These are phyloP conservation scores for Neocrepidodera transversa DNA, from an alignment of 2,888 invertebrate species.

Conservation along the genomic window DNA sequence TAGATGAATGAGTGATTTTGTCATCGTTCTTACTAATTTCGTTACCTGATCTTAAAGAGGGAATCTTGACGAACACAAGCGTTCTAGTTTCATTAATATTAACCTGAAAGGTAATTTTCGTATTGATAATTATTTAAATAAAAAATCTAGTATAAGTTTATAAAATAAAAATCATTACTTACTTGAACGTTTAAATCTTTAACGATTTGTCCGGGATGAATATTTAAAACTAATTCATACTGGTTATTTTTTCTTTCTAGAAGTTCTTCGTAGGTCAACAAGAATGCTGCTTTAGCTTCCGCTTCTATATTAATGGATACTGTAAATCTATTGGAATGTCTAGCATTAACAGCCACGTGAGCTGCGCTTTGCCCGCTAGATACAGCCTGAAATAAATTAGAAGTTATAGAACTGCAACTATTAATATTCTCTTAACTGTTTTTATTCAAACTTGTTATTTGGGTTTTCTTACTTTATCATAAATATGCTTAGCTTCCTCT, in stretches of 20 bases:
- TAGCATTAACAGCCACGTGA: constrained; percentile 67
- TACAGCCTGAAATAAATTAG: constrained; percentile 24
- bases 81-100: constrained; percentile 68
- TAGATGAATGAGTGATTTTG: constrained; percentile 17
- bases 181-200: constrained; percentile 61
- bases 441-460: no score
- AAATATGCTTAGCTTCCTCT: constrained; percentile 66
- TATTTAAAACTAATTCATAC: constrained; percentile 73
- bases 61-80: constrained; percentile 56
- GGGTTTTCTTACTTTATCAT: constrained; percentile 44
- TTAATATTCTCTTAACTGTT: no score
- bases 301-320: constrained; percentile 71
- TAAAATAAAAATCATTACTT: constrained; percentile 51
- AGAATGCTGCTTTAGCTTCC: constrained; percentile 67
- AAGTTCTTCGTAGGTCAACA: constrained; percentile 74
- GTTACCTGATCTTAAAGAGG: constrained; percentile 30
- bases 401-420: no score
- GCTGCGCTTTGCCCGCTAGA: constrained; percentile 61
- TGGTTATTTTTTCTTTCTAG: constrained; percentile 67
- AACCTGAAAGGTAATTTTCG: constrained; percentile 56
- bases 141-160: no score
- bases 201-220: constrained; percentile 70
- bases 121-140: no score
- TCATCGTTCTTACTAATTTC: constrained; percentile 24
- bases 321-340: constrained; percentile 72